Evolutionary conservation across 2,888 invertebrate species (phyloP).

Genomic region (Clostera curtula): DNA sequence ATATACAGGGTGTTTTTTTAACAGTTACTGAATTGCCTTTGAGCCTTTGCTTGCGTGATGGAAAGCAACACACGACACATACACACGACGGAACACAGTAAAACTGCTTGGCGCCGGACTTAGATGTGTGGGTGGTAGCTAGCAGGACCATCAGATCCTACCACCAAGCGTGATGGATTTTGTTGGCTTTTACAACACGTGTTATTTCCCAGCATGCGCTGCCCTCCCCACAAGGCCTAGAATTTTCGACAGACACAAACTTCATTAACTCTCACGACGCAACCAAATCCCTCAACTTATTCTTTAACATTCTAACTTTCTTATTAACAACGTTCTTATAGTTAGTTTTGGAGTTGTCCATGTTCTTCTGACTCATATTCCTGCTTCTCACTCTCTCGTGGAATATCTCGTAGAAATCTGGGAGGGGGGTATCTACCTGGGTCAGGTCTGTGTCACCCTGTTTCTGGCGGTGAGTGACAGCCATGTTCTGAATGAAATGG

Average conservation of each 20-base stretch:
- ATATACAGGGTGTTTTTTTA: no score
- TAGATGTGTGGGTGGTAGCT: no score
- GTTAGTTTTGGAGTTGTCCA: slow-evolving; percentile 38
- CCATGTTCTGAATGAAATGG: slow-evolving; percentile 78
- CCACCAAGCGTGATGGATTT: no score
- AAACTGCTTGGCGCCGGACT: no score
- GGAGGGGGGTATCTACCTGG: slow-evolving; percentile 55
- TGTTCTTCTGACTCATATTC: slow-evolving; percentile 23
- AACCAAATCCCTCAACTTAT: slow-evolving; percentile 57
- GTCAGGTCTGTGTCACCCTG: slow-evolving; percentile 4
- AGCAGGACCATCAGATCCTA: no score
- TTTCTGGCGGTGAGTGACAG: slow-evolving; percentile 15
- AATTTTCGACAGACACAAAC: not conserved
- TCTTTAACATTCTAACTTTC: slow-evolving; percentile 53
- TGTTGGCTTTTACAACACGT: no score
- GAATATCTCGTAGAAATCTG: slow-evolving; percentile 59
- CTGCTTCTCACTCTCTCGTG: slow-evolving; percentile 42
- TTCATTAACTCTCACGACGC: slow-evolving; percentile 25
- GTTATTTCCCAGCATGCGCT: no score
- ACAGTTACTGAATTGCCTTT: no score
- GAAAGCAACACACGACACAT: no score
- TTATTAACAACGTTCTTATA: slow-evolving; percentile 63
- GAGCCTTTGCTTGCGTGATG: no score
- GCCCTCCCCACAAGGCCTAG: no score
- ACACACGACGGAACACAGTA: no score